Conservation (phyloP, 2,113 vertebrate genomes). For the Trochalopteron elliotii region DNA sequence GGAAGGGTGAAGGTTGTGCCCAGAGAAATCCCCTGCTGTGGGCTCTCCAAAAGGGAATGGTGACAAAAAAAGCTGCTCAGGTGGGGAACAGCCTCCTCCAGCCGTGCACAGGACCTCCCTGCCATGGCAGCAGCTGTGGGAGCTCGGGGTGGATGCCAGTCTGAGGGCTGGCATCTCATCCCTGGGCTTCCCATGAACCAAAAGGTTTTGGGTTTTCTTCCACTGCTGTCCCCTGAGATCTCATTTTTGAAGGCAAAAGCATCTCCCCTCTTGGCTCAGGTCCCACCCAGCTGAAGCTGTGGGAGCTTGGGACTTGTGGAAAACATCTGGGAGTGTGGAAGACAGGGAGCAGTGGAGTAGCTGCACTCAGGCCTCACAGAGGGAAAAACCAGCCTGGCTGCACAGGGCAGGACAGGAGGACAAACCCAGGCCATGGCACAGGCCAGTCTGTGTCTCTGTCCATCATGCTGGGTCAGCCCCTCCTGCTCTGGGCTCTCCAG, state of each 20-base stretch:
- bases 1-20: background rate
- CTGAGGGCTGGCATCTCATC: background rate
- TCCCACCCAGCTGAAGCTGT: background rate
- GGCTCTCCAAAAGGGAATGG: background rate
- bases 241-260: no score
- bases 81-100: background rate
- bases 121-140: background rate
- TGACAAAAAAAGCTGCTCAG: background rate
- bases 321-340: background rate
- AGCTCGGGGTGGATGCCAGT: background rate
- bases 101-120: background rate
- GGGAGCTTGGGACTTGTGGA: background rate
- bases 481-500: background rate
- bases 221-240: background rate
- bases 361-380: background rate
- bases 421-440: background rate
- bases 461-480: background rate
- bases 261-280: background rate
- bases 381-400: background rate
- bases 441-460: background rate
- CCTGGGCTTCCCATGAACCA: fast-evolving
- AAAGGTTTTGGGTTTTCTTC: background rate
- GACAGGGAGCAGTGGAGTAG: background rate
- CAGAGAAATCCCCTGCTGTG: background rate
- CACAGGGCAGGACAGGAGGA: background rate